Evolutionary conservation across 2,113 vertebrate species (phyloP).

Genomic region (Casuarius casuarius): DNA sequence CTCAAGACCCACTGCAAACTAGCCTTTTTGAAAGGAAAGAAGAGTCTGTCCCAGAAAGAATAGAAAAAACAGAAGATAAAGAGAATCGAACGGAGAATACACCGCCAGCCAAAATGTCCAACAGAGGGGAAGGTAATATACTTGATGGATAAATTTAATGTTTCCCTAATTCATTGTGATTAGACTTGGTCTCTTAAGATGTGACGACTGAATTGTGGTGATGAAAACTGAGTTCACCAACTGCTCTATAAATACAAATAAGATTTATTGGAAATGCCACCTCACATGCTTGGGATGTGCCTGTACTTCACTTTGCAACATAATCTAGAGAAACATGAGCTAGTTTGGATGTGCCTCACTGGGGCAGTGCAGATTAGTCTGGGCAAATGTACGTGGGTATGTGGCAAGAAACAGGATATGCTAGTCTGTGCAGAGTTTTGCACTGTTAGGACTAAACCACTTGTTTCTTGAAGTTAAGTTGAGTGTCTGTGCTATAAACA

Average conservation of each 20-base stretch:
- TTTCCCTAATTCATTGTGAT: background rate
- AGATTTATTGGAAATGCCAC: background rate
- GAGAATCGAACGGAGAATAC: constrained; percentile 64
- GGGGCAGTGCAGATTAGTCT: background rate
- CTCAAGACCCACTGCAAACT: constrained; percentile 64
- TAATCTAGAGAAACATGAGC: background rate
- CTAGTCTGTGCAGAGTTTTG: background rate
- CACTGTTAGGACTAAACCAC: background rate
- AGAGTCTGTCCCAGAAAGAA: constrained; percentile 68
- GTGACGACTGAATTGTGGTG: background rate
- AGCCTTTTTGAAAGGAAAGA: constrained; percentile 76
- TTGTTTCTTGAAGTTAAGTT: background rate
- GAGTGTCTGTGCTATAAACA: background rate
- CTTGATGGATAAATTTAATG: background rate
- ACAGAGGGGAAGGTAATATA: constrained; percentile 76
- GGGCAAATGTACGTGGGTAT: background rate
- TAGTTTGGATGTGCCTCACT: background rate
- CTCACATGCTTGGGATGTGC: background rate
- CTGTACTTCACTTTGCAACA: background rate
- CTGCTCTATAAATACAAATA: background rate
- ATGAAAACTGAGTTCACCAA: background rate
- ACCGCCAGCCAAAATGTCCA: constrained; percentile 68
- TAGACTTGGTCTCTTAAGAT: background rate
- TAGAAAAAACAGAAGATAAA: constrained; percentile 75
- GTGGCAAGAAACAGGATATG: background rate